phyloP scores from a whole-genome alignment of 2,797 vertebrate genomes.

The Enteromius paludinosus region DNA sequence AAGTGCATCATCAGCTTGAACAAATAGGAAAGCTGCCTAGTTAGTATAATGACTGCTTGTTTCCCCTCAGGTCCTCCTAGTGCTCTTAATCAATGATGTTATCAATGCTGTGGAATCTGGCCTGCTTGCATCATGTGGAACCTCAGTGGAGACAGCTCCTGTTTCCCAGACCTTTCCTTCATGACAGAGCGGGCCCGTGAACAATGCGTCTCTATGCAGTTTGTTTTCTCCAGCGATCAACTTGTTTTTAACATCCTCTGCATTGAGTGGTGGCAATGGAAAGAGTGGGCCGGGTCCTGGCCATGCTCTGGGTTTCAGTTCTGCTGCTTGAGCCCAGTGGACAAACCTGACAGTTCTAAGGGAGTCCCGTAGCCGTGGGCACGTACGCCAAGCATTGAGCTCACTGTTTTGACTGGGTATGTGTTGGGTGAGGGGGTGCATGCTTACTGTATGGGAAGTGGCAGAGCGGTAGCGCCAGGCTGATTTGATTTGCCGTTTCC shows the following conservation, averaged over 20 bases:
- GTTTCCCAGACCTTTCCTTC: constrained; percentile 50
- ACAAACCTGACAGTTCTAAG: constrained; percentile 61
- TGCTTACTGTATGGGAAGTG: constrained; percentile 69
- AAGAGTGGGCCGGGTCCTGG: constrained; percentile 61
- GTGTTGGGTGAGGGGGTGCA: constrained; percentile 65
- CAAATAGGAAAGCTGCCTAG: not conserved
- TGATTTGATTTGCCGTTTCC: constrained; percentile 70
- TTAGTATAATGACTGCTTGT: not conserved
- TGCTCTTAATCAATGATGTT: constrained; percentile 42
- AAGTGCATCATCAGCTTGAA: constrained; percentile 4
- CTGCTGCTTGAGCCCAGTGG: constrained; percentile 61
- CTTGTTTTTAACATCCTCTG: constrained; percentile 56
- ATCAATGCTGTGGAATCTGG: constrained; percentile 38
- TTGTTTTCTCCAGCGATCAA: constrained; percentile 57
- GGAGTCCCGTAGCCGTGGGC: constrained; percentile 58
- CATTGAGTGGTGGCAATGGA: constrained; percentile 65
- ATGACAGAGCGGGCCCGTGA: constrained; percentile 36
- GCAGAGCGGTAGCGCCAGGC: constrained; percentile 63
- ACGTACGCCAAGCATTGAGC: constrained; percentile 59
- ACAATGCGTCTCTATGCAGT: constrained; percentile 61
- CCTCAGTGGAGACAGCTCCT: constrained; percentile 40
- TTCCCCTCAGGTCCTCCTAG: not conserved
- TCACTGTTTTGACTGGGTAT: constrained; percentile 67
- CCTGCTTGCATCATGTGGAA: constrained; percentile 20
- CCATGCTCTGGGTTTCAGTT: constrained; percentile 62